These are phyloP conservation scores for Phyllostomus discolor DNA, from an alignment of 2,113 vertebrate species.

Conservation along the genomic window DNA sequence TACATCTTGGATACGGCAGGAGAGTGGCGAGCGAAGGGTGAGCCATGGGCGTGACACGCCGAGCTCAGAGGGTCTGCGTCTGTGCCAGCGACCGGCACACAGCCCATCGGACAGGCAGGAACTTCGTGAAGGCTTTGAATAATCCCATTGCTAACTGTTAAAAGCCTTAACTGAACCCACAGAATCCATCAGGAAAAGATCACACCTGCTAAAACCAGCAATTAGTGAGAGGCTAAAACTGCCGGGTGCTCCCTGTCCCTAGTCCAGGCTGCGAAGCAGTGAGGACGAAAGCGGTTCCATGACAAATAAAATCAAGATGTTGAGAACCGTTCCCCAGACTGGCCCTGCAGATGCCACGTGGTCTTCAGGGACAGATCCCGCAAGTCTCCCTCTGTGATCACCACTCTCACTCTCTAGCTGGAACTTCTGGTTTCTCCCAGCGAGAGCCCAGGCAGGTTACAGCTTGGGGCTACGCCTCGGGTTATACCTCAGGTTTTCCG, in stretches of 20 bases:
- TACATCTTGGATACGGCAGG: neutral
- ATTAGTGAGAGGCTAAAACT: slow-evolving; percentile 16
- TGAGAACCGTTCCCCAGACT: neutral
- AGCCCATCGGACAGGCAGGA: neutral
- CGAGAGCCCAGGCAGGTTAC: neutral
- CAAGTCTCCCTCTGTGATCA: neutral
- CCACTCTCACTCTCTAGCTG: neutral
- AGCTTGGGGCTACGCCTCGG: neutral
- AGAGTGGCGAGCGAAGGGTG: slow-evolving; percentile 12
- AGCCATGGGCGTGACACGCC: neutral
- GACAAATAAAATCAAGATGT: neutral
- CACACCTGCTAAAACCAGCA: slow-evolving; percentile 41
- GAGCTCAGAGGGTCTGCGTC: neutral
- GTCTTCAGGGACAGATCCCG: neutral
- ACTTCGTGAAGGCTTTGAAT: slow-evolving; percentile 52
- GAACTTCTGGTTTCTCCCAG: neutral
- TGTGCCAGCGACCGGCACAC: slow-evolving; percentile 43
- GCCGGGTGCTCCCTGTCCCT: neutral
- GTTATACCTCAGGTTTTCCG: neutral
- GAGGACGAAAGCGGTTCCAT: neutral
- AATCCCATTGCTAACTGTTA: slow-evolving; percentile 27
- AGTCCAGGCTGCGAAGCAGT: neutral
- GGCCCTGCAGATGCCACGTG: neutral
- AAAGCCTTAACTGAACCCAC: slow-evolving; percentile 45
- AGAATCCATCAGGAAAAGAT: slow-evolving; percentile 33